Percentiles rank a stretch among this genome's conserved stretches.
These are phyloP conservation scores for Platorchestia sp. DNA, from an alignment of 1,140 invertebrate species.

Conservation along the genomic window DNA sequence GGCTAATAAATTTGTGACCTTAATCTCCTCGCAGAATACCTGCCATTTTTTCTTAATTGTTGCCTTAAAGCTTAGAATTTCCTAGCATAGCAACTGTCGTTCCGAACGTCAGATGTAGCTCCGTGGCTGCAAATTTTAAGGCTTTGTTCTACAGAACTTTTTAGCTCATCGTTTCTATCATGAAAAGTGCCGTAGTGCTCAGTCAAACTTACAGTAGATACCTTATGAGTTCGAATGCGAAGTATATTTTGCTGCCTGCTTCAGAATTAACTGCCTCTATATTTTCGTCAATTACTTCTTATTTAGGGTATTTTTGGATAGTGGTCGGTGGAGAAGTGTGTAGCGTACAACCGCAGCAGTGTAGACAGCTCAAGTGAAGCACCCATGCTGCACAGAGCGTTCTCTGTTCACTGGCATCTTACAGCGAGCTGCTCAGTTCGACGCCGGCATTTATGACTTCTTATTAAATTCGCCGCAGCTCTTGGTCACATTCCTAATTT, in stretches of 20 bases:
- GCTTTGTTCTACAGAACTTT: too few species aligned
- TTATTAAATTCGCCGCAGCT: neutral
- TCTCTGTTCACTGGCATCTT: neutral
- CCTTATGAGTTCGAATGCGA: neutral
- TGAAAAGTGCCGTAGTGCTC: too few species aligned
- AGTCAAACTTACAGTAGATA: neutral
- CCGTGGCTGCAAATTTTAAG: too few species aligned
- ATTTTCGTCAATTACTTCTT: neutral
- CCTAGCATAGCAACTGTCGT: too few species aligned
- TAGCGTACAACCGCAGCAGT: neutral
- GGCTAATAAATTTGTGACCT: too few species aligned
- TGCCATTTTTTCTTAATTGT: too few species aligned
- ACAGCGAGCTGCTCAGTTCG: neutral
- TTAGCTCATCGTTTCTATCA: too few species aligned
- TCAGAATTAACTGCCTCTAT: neutral
- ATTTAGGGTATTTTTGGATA: neutral
- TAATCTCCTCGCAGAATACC: too few species aligned
- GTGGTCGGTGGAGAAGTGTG: neutral
- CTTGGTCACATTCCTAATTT: neutral
- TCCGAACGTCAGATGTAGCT: too few species aligned
- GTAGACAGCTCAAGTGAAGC: slow-evolving; percentile 6
- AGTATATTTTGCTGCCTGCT: neutral
- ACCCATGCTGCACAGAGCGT: neutral
- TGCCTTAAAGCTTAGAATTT: too few species aligned
- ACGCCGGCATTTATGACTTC: neutral